These are phyloP conservation scores for Phaethon lepturus DNA, from an alignment of 2,113 vertebrate species.

Conservation along the genomic window DNA sequence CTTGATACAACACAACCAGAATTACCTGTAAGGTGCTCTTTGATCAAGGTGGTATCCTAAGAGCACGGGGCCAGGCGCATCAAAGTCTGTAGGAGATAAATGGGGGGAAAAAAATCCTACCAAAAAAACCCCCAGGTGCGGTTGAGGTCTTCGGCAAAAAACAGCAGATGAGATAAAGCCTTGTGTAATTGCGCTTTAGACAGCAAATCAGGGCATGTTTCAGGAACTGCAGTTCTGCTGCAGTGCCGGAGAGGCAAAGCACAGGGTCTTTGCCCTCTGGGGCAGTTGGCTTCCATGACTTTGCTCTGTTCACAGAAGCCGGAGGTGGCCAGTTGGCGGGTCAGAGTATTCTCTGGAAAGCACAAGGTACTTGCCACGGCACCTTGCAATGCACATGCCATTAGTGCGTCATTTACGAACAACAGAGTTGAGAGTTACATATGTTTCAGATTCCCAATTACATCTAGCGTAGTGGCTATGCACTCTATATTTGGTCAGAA, in stretches of 20 bases:
- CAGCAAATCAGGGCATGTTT: not conserved
- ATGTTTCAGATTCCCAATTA: not conserved
- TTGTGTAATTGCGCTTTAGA: not conserved
- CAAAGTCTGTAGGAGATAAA: not conserved
- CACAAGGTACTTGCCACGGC: not conserved
- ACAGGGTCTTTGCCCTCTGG: not conserved
- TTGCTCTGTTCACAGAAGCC: not conserved
- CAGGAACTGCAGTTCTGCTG: not conserved
- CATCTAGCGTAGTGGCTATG: not conserved
- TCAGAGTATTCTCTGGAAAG: not conserved
- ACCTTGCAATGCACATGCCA: not conserved
- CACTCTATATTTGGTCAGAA: not conserved
- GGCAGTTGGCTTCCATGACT: not conserved
- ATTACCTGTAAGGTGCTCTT: not conserved
- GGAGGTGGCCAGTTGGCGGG: not conserved
- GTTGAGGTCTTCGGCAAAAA: not conserved
- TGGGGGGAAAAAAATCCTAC: not conserved
- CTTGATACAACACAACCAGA: not conserved
- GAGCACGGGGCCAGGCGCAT: not conserved
- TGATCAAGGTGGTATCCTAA: not conserved
- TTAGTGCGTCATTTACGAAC: not conserved
- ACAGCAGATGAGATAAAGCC: not conserved
- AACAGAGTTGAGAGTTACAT: rapidly evolving
- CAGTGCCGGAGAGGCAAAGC: not conserved
- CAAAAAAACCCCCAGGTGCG: not conserved